Evolutionary conservation across 2,113 vertebrate species (phyloP), one percentile per base, ranked within the genome.

Genomic region (Corydoras sp.): DNA sequence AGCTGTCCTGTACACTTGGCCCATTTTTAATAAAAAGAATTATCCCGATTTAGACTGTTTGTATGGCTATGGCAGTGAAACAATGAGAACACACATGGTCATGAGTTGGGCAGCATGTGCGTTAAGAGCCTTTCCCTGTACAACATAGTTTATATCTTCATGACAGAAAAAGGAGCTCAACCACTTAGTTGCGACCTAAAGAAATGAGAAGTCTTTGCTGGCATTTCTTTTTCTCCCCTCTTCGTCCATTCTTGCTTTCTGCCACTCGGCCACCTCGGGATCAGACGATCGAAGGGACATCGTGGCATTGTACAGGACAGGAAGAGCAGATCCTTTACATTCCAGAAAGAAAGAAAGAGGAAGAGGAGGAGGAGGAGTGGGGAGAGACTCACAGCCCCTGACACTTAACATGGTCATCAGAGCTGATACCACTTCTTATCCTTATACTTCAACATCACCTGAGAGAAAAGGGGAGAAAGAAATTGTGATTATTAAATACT

Each of bases 371-470:
- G n/a, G 69, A 69, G 76, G 78, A 79, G 68, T 81, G 15, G 59
- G 71, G 76, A 58, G 49, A 65, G 71, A 55, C 62, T 62, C 31
- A 56, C 55, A 79, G 81, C 79, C 76, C 54, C 54, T 18, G 43
- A 74, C 78, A 79, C 71, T 66, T 58, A 80, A 71, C 14, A 68
- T 68, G 81, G 78, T 79, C 83, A 90, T 99, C 93, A 99, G 90
- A 99, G 95, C 81, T 99, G 97, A 90, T 99, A 99, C 97, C 97
- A 99, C 87, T 98, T 98, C 86, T 98, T 99, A 85, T 99, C 97
- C 90, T 98, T 99, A 90, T 93, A 98, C 86, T 99, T 99, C 85
- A 96, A 77, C 97, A 98, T 99, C 91, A 97, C 95, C 97, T 99
- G 80, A 65, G 24, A 69, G 30, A 32, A 65, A 54, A 24, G 18